Evolutionary conservation across 2,113 vertebrate species (phyloP), one percentile per base, ranked within the genome.

Genomic region (Psittacula cyanocephala): DNA sequence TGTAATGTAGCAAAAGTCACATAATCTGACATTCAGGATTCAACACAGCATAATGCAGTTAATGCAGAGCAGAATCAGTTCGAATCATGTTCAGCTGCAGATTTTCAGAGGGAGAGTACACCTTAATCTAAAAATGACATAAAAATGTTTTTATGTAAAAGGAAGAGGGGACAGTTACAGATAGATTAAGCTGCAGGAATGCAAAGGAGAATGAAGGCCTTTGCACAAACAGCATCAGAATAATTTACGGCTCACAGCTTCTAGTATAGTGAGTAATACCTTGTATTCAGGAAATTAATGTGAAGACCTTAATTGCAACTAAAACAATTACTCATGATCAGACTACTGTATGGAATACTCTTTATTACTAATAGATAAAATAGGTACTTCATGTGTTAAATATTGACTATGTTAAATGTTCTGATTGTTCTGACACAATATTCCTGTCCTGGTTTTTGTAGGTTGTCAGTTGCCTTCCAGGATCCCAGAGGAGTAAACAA

Each of bases 271-370:
- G 41, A 87, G 18, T 71, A 91, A 82, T 60, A 82, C 33, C 29
- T 81, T 37, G n/a, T 49, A 84, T 81, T 91, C 31, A 62, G 62
- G 33, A 92, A 91, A 81, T 77, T 82, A 83, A 80, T 88, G 53
- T 49, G 64, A 88, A 89, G 49, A 62, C 78, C 60, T 93, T 95
- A 90, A 93, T 29, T 91, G 44, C 67, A 88, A 69, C 31, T 92
- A 57, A 86, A 89, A 85, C 47, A 62, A 52, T 85, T 87, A 86
- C 39, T 90, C 23, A 64, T 60, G 76, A 82, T 80, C 49, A 80
- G 31, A 65, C 23, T 29, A 43, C 46, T 90, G 13, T n/a, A 82
- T 69, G 28, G 77, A 64, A 60, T 7, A 62, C 24, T 37, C 64
- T 70, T 68, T 43, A 17, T 43, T 89, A 37, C 22, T 57, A 44